Conservation (phyloP, 2,113 vertebrate genomes). For the Amphiprion ocellaris region DNA sequence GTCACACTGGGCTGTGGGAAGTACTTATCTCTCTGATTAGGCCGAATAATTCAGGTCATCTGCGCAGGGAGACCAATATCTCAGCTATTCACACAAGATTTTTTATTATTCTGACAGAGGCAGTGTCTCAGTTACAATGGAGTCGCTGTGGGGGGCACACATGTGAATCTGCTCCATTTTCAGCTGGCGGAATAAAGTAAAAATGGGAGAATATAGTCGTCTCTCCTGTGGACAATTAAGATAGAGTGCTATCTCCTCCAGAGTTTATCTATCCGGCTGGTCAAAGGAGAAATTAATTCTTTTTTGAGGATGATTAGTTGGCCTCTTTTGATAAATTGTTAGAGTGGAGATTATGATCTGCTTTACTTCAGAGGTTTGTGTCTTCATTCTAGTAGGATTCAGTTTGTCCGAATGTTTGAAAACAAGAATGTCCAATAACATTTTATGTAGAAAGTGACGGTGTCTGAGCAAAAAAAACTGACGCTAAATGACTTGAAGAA, state of each 20-base stretch:
- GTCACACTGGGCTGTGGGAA: not conserved
- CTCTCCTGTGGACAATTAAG: slow-evolving; percentile 47
- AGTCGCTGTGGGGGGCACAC: not conserved
- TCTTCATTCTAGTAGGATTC: slow-evolving; percentile 9
- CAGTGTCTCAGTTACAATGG: slow-evolving; percentile 21
- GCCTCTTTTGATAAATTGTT: slow-evolving; percentile 46
- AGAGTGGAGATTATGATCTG: slow-evolving; percentile 11
- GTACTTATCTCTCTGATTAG: slow-evolving; percentile 28
- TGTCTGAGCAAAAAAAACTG: too few species aligned
- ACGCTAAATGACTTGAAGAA: too few species aligned
- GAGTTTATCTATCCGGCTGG: slow-evolving; percentile 49
- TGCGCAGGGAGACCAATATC: not conserved
- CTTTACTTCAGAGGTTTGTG: slow-evolving; percentile 30
- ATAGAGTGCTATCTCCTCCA: slow-evolving; percentile 26
- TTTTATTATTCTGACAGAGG: not conserved
- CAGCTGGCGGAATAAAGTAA: not conserved
- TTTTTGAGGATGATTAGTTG: slow-evolving; percentile 52
- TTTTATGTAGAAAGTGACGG: too few species aligned
- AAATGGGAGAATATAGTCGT: slow-evolving; percentile 32
- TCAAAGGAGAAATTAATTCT: slow-evolving; percentile 49
- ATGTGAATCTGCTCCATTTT: slow-evolving; percentile 33
- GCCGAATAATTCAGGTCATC: slow-evolving; percentile 19
- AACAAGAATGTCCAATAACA: too few species aligned
- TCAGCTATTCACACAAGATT: not conserved
- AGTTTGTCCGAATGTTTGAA: not conserved